Base-by-base conservation (phyloP, 2,888 invertebrate species). In the Yponomeuta evonymella region DNA sequence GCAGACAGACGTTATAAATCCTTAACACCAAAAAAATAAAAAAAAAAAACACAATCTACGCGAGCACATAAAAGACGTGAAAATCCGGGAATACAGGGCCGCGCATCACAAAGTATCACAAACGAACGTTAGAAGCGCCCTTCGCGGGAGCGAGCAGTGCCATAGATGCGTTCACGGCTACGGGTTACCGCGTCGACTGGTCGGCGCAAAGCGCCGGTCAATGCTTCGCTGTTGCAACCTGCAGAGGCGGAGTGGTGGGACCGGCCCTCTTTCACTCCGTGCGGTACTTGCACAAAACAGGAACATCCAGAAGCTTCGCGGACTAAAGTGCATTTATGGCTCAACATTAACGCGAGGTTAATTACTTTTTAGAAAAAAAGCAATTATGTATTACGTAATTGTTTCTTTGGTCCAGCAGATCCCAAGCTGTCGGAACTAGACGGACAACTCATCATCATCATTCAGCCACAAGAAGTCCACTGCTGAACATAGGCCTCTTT, bases 251-350 rank as follows among this genome's bases (percentile, higher is more conserved):
- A 12, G 73, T 73, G 74, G 73, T 70, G 74, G 74, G 73, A 73
- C 69, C 71, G 75, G 75, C 75, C 79, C 82, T 90, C 90, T 89
- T 90, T 90, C 90, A 88, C 89, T 81, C 78, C 76, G 75, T 77
- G 76, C 79, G 83, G 23, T 30, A 65, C 65, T 64, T 64, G 29
- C 64, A 29, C 64, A 64, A 64, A 64, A 64, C 6, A 58, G 51
- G 5, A 15, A 15, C 51, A 58, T 1, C 1, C 51, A 58, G 51
- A 58, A 58, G 51, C 4, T 58, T 58, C 12, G 51, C 15, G 51
- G 15, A 1, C 43, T 43, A 1, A 0, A 58, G 51, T 58, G 51
- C 43, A 43, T 43, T 43, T 15, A 58, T 4, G 15, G 51, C 1
- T 15, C 12, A 10, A 51, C 23, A 0, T 23, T 10, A 9, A 12